Evolutionary conservation across 2,888 invertebrate species (phyloP), one percentile per base, ranked within the genome.

Genomic region (Emesis russula): DNA sequence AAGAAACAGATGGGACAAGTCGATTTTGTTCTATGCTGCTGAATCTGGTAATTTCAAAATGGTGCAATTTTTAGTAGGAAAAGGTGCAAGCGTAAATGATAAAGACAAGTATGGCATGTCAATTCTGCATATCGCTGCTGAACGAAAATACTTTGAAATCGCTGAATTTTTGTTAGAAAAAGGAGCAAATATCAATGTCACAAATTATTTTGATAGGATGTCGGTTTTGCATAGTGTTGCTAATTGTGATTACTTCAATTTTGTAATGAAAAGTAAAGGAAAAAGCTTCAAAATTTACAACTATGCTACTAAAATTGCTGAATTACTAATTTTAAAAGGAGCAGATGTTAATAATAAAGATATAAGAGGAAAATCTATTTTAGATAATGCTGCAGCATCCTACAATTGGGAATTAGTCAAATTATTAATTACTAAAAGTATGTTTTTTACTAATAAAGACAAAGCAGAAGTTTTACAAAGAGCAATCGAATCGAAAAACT

Each of bases 1-100:
- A 31, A 9, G 9, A 68, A 33, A 68, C 9, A 7, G 25, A 31
- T n/a, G 11, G 5, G 0, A 84, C 88, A 38, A 88, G 48, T 82
- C 86, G 58, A 75, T 48, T 82, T 78, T 83, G 18, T 76, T 58
- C 31, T 71, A 44, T 70, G 79, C 58, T 38, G 66, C 33, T 25
- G 15, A 48, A 13, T 48, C 48, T 48, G 48, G 48, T 13, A 48
- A 48, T 15, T 15, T 48, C 13, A 48, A 48, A 48, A 48, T 48
- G 13, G 48, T 48, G 13, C 48, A 48, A 48, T 15, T 48, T 15
- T 48, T 48, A 15, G 15, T 15, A 48, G 15, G 15, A 48, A 48
- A 48, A 48, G 48, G 48, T 48, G 48, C 48, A 31, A 66, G 18
- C 31, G 66, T 66, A 25, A 66, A 66, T 66, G 66, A 66, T 7